Conservation (phyloP, 37 sponge, comb jelly and placozoan species). For the Aphrocallistes beatrix region DNA sequence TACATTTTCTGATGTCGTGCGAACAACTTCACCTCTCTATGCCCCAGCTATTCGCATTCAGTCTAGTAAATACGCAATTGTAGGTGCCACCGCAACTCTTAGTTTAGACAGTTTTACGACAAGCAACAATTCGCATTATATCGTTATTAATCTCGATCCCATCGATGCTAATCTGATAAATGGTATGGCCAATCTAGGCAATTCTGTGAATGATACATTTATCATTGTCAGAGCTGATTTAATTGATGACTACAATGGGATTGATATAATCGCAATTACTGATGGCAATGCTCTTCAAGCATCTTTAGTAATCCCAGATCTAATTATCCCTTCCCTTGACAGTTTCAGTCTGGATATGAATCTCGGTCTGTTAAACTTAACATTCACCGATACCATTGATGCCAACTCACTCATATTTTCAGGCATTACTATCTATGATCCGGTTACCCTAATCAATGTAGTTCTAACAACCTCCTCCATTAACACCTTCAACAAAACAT, state of each 20-base stretch:
- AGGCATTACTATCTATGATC: constrained; percentile 41
- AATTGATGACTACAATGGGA: constrained; percentile 66
- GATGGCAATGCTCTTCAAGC: constrained; percentile 67
- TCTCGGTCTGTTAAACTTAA: constrained; percentile 39
- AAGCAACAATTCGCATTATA: constrained; percentile 42
- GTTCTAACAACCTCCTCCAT: constrained; percentile 17
- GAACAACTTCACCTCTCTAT: constrained; percentile 37
- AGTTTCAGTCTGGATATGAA: constrained; percentile 49
- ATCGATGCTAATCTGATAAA: constrained; percentile 56
- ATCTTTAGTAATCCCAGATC: constrained; percentile 34
- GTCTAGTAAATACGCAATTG: constrained; percentile 35
- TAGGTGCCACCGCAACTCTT: constrained; percentile 26
- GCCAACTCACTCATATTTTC: constrained; percentile 22
- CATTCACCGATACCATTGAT: constrained; percentile 51
- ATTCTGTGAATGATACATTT: constrained; percentile 36
- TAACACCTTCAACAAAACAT: constrained; percentile 31
- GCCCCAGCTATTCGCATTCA: constrained; percentile 63
- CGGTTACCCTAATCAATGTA: constrained; percentile 30
- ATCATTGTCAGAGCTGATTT: constrained; percentile 63
- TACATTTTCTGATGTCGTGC: constrained; percentile 64
- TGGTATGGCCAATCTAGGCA: constrained; percentile 34
- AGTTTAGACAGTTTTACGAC: constrained; percentile 34
- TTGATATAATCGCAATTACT: constrained; percentile 58
- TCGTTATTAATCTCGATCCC: constrained; percentile 43
- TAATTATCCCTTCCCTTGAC: constrained; percentile 34